These are phyloP conservation scores for Erebia palarica DNA, from an alignment of 2,888 invertebrate genomes.

Conservation along the genomic window DNA sequence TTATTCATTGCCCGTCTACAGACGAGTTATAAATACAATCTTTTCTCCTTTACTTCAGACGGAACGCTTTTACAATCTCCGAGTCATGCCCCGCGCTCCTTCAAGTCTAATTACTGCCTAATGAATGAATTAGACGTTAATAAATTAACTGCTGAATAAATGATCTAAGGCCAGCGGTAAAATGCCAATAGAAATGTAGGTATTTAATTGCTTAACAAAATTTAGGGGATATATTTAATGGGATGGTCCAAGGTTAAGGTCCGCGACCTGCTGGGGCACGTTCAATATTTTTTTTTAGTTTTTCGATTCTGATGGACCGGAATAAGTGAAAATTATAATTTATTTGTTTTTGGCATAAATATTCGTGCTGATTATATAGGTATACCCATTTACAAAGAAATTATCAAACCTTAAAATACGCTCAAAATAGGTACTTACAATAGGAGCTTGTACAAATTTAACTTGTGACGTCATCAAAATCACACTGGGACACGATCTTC, in stretches of 20 bases:
- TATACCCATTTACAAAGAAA: too few relatives aligned
- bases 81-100: constrained; percentile 1
- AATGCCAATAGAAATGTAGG: constrained; percentile 23
- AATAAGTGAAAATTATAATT: neutral
- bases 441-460: too few relatives aligned
- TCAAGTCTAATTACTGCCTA: constrained; percentile 31
- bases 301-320: neutral
- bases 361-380: neutral
- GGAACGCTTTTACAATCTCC: neutral
- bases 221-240: constrained; percentile 12
- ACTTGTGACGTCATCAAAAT: too few relatives aligned
- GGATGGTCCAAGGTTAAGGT: neutral
- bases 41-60: neutral
- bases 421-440: too few relatives aligned
- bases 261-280: too few relatives aligned
- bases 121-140: constrained; percentile 35
- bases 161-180: constrained; percentile 23
- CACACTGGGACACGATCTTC: too few relatives aligned
- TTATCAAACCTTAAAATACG: too few relatives aligned
- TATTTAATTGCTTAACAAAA: constrained; percentile 21
- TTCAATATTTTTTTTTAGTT: neutral
- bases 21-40: neutral
- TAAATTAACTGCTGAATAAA: constrained; percentile 31
- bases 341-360: neutral
- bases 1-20: neutral